These are phyloP conservation scores for Ptychobarbus kaznakovi DNA, from an alignment of 2,797 vertebrate species.

Conservation along the genomic window DNA sequence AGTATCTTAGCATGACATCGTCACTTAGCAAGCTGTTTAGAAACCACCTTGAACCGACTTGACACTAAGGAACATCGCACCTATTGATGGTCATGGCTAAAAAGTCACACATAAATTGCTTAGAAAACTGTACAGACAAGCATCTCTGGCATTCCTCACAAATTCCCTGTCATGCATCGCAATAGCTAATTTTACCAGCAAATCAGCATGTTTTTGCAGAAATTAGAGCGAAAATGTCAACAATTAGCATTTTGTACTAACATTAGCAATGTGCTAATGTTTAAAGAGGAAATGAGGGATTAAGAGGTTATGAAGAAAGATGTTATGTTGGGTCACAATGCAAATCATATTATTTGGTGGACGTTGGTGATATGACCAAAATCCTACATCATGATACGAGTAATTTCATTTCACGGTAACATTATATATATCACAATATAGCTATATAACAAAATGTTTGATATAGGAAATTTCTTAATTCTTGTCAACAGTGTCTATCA, in stretches of 20 bases:
- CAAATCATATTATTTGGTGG: background rate
- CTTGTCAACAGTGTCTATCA: too few species aligned
- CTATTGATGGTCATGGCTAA: background rate
- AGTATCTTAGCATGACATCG: background rate
- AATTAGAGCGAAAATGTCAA: background rate
- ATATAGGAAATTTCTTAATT: too few species aligned
- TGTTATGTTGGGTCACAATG: background rate
- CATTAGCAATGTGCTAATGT: background rate
- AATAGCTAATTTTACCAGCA: background rate
- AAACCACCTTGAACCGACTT: background rate
- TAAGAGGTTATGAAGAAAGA: background rate
- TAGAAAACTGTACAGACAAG: background rate
- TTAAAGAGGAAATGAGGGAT: background rate
- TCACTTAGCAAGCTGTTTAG: background rate
- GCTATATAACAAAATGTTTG: too few species aligned
- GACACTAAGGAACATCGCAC: background rate
- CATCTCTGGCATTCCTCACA: background rate
- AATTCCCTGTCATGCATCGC: background rate
- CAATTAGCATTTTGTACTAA: background rate
- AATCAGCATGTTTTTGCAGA: background rate
- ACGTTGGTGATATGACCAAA: too few species aligned
- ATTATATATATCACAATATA: too few species aligned
- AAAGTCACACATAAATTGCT: background rate
- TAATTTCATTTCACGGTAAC: too few species aligned
- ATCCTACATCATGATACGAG: too few species aligned